Conservation (phyloP, 2,113 vertebrate species). For the Apodemus sylvaticus region DNA sequence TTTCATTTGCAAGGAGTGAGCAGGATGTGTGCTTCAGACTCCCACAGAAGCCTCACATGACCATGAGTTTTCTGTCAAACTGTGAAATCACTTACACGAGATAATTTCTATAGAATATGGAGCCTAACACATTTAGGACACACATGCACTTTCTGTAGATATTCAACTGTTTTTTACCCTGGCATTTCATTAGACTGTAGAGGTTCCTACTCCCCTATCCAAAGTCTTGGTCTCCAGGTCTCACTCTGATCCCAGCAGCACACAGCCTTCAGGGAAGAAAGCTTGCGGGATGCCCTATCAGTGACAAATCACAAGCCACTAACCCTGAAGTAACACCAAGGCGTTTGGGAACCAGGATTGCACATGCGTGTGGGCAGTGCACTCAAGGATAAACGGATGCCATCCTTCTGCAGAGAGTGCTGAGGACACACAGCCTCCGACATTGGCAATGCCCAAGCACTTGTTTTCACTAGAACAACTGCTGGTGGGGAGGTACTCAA, state of each 20-base stretch:
- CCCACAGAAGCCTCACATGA: background rate
- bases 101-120: conserved; percentile 20
- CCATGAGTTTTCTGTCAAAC: conserved; percentile 14
- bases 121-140: conserved; percentile 1
- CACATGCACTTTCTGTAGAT: background rate
- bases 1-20: background rate
- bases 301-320: conserved; percentile 5
- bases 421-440: background rate
- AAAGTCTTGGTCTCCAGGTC: background rate
- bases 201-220: background rate
- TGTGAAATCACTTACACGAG: background rate
- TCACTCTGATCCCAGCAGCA: background rate
- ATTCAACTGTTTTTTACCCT: background rate
- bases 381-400: background rate
- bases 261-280: background rate
- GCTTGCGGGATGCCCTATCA: background rate
- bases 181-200: background rate
- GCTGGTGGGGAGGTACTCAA: background rate
- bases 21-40: background rate
- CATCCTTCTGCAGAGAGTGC: conserved; percentile 18
- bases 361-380: background rate
- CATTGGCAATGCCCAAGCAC: background rate
- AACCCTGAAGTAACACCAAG: background rate
- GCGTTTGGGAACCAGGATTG: accelerated
- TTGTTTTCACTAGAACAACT: conserved; percentile 62